Evolutionary conservation across 2,797 vertebrate species (phyloP), one percentile per base, ranked within the genome.

Genomic region (Sylvilagus floridanus): DNA sequence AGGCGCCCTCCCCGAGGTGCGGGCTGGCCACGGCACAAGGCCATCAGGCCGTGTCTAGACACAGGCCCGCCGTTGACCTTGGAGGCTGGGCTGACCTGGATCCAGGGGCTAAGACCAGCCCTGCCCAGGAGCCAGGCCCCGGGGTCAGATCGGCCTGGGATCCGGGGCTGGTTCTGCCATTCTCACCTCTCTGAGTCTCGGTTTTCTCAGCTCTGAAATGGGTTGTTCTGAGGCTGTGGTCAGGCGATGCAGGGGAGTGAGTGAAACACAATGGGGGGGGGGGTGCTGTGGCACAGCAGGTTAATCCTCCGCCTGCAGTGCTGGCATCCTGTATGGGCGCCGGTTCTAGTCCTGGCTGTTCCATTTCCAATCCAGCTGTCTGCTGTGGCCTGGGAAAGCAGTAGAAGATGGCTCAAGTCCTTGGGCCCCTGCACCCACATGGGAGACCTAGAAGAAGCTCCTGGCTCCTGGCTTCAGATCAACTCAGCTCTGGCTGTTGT

Each of bases 1-100:
- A 57, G 42, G 14, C 0, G 71, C 79, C 24, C 0, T 8, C 13
- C 16, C 0, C 5, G 63, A 28, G 63, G 13, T n/a, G 10, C 37
- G 13, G 42, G 22, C 28, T 47, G 86, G 24, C 9, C 37, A 24
- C 6, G 21, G 42, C 11, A 5, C 73, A 24, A 19, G 65, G 30
- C n/a, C 2, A 0, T 9, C 32, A 21, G 52, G 54, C 12, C 37
- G 77, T 4, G 2, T 11, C 77, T 32, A 30, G 73, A 47, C 13
- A 42, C 30, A 42, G 26, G 11, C 54, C 16, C 21, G 54, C 16
- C 16, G 75, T 30, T 69, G 57, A 54, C 37, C 78, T 71, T 28
- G 54, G 54, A 88, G 83, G 21, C 57, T 12, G 42, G 69, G 35
- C 26, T 50, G 57, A 32, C 24, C 21, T 30, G 30, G 60, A 35